phyloP scores from a whole-genome alignment of 2,113 vertebrate species.

The Plestiodon gilberti region DNA sequence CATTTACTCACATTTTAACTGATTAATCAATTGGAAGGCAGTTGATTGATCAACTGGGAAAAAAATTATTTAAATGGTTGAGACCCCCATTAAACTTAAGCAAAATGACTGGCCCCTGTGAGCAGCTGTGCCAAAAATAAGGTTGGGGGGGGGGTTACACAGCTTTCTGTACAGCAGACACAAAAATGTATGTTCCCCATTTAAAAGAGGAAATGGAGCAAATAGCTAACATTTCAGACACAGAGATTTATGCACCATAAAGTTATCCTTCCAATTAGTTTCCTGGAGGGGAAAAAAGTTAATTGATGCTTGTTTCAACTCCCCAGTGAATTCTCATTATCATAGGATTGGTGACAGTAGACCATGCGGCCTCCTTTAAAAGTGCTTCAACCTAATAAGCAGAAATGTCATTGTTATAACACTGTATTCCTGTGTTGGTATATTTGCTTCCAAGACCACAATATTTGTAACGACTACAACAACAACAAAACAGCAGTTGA shows the following conservation, averaged over 20 bases:
- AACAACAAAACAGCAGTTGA: background rate
- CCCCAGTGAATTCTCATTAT: constrained; percentile 26
- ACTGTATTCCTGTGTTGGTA: background rate
- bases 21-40: background rate
- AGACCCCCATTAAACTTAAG: background rate
- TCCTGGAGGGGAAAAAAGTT: background rate
- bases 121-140: background rate
- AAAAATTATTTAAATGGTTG: background rate
- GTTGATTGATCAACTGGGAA: background rate
- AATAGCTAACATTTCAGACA: background rate
- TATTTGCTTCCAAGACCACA: constrained; percentile 44
- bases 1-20: no score
- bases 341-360: constrained; percentile 57
- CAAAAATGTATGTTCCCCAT: background rate
- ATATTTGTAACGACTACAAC: constrained; percentile 6
- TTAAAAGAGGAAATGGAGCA: background rate
- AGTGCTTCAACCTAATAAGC: constrained; percentile 44
- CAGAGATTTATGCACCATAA: background rate
- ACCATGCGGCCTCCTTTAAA: constrained; percentile 51
- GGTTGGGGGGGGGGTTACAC: background rate
- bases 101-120: background rate
- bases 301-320: constrained; percentile 35
- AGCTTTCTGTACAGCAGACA: background rate
- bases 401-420: constrained; percentile 10
- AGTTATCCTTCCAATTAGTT: constrained; percentile 9